Conservation (phyloP, 2,888 invertebrate species). For the Leptothorax acervorum region DNA sequence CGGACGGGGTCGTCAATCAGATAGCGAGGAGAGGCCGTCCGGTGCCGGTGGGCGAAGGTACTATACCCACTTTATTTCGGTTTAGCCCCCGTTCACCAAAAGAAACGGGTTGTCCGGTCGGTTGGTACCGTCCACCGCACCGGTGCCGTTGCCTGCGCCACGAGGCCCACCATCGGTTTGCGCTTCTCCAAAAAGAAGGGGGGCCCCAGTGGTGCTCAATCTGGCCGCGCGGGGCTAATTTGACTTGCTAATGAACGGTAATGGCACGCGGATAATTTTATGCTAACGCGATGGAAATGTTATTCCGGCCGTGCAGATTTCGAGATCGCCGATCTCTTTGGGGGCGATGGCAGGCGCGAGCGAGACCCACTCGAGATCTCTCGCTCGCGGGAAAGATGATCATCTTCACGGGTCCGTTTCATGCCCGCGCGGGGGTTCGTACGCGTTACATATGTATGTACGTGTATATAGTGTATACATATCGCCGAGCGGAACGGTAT, state of each 20-base stretch:
- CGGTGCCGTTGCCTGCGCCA: constrained; percentile 42
- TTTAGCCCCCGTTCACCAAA: constrained; percentile 71
- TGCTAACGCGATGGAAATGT: constrained; percentile 82
- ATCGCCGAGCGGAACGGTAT: constrained; percentile 33
- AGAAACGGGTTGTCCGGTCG: constrained; percentile 57
- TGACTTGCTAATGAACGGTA: constrained; percentile 82
- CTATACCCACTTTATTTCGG: constrained; percentile 71
- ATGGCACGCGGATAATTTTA: constrained; percentile 79
- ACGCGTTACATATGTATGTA: neutral
- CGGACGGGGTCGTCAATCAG: constrained; percentile 72
- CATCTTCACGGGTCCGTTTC: constrained; percentile 23
- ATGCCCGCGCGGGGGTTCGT: constrained; percentile 39
- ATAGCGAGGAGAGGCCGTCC: constrained; percentile 67
- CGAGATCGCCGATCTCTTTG: constrained; percentile 76
- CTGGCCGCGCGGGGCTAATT: constrained; percentile 70
- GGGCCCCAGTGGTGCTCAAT: constrained; percentile 73
- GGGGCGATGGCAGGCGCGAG: constrained; percentile 48
- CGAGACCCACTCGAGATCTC: constrained; percentile 44
- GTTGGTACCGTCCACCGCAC: constrained; percentile 43
- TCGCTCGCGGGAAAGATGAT: constrained; percentile 8
- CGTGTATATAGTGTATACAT: neutral
- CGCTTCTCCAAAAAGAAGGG: constrained; percentile 24
- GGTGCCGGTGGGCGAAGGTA: constrained; percentile 60
- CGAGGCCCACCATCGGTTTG: constrained; percentile 39
- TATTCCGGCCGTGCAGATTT: constrained; percentile 81